A percentile compares a stretch with the other conserved stretches of the same genome.
Conservation (phyloP, 2,797 vertebrate genomes). For the Australoheros facetus region DNA sequence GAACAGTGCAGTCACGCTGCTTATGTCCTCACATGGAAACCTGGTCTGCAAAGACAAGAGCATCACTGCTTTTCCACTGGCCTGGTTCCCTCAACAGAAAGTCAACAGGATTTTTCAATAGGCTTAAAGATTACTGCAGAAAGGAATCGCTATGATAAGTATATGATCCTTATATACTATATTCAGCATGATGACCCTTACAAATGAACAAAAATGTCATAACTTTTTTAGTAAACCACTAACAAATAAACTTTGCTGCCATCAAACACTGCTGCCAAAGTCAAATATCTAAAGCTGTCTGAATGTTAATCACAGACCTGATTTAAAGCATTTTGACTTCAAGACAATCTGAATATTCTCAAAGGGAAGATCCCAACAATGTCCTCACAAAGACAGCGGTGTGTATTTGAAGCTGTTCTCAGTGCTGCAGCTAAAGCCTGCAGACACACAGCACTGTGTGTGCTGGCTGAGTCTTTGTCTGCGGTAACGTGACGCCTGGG, state of each 20-base stretch:
- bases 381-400: not conserved
- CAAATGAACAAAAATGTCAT: not conserved
- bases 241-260: not conserved
- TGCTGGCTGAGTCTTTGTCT: not conserved
- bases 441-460: not conserved
- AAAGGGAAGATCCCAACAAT: not conserved
- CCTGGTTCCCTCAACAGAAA: not conserved
- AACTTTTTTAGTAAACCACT: not conserved
- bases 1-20: not conserved
- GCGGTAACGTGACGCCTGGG: not conserved
- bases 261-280: too few relatives aligned
- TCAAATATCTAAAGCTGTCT: not conserved
- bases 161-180: too few relatives aligned
- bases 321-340: not conserved
- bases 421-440: not conserved
- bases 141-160: not conserved
- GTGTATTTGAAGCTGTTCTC: not conserved
- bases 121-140: too few relatives aligned
- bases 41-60: too few relatives aligned
- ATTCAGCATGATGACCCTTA: not conserved
- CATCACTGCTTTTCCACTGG: fast-evolving
- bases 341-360: not conserved
- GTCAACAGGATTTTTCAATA: too few relatives aligned
- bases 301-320: not conserved
- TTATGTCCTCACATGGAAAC: not conserved